Evolutionary conservation across 2,797 vertebrate species (phyloP).

Genomic region (Crax fasciolata): DNA sequence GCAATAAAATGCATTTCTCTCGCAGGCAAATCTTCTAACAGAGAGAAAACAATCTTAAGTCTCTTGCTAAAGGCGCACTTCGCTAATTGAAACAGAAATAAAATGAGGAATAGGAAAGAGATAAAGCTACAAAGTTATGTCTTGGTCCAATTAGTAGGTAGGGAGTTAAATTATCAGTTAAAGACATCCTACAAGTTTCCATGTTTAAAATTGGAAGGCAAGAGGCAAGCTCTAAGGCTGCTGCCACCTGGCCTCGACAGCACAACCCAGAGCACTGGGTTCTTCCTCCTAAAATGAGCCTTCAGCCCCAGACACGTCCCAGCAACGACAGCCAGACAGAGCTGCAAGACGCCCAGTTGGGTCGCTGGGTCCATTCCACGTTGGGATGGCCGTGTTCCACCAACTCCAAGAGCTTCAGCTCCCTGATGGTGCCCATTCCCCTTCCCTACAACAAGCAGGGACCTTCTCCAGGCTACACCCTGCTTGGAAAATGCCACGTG

Average conservation of each 20-base stretch:
- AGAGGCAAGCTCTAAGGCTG: slow-evolving; percentile 32
- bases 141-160: slow-evolving; percentile 72
- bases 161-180: slow-evolving; percentile 70
- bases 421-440: accelerated
- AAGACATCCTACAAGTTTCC: slow-evolving; percentile 54
- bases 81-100: slow-evolving; percentile 72
- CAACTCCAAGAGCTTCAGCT: not conserved
- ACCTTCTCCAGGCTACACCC: accelerated
- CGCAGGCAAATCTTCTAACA: slow-evolving; percentile 58
- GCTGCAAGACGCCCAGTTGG: not conserved
- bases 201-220: slow-evolving; percentile 50
- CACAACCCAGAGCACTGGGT: not conserved
- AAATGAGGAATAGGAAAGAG: slow-evolving; percentile 62
- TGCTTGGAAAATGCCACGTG: accelerated
- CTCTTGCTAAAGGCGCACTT: slow-evolving; percentile 63
- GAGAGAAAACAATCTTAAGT: slow-evolving; percentile 57
- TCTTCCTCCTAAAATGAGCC: slow-evolving; percentile 13
- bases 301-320: slow-evolving; percentile 45
- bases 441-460: not conserved
- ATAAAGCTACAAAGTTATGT: slow-evolving; percentile 68
- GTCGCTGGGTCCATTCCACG: not conserved
- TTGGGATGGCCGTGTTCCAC: not conserved
- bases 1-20: slow-evolving; percentile 71
- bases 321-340: not conserved
- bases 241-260: slow-evolving; percentile 60